Evolutionary conservation across 2,888 invertebrate genomes (phyloP), one percentile per base, ranked within the genome.

Genomic region (Scaptomyza parva): DNA sequence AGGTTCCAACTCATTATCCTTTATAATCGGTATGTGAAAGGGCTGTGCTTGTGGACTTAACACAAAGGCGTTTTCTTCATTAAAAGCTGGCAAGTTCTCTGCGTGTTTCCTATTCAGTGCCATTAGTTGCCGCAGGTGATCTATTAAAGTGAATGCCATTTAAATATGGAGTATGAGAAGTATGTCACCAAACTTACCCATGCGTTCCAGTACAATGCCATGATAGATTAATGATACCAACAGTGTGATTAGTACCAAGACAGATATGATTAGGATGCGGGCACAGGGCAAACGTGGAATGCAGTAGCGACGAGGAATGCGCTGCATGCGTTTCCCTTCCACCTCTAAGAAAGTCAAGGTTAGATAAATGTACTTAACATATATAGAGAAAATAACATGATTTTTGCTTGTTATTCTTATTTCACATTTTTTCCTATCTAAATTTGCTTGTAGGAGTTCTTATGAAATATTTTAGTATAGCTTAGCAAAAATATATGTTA

Each of bases 161-260:
- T 3, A 2, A 22, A 0, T 22, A 17, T 20, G 1, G 2, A 2
- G 0, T 7, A 1, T 33, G 2, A 35, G 1, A 14, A 6, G 9
- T 4, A 28, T 14, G 2, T n/a, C 8, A 6, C 1, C 6, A 1
- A 18, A 50, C 67, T 73, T 26, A 84, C 89, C 90, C 65, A 88
- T 88, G 43, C 85, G 58, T 20, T 90, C 89, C 39, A 88, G 54
- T 0, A 85, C 88, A 41, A 88, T 78, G 12, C 83, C 87, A 78
- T 90, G 83, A 51, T 90, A 90, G 26, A 90, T 70, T 5, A 90
- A 57, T 7, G 89, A 80, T 43, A 86, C 73, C 3, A 88, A 62
- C 17, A 90, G 44, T 3, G 82, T 58, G 0, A 85, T n/a, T 2
- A 89, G 62, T n/a, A 87, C 74, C 35, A 88, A 18, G 1, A 70